Base-by-base conservation (phyloP, 2,888 invertebrate species). In the Athalia circularis region DNA sequence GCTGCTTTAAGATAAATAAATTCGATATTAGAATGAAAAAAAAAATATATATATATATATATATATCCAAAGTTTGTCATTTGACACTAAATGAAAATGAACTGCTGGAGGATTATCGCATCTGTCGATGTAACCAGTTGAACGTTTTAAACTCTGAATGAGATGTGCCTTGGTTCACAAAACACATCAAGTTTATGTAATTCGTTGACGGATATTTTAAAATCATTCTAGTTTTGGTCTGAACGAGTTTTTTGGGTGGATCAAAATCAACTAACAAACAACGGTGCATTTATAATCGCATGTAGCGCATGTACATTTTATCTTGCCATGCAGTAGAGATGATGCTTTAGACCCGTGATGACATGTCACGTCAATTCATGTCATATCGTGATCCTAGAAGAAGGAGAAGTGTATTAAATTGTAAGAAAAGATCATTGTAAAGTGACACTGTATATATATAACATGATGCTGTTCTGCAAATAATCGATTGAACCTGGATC, bases 131-230 rank as follows among this genome's bases (percentile, higher is more conserved):
- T 72, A 72, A 72, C 72, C 72, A 43, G 59, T 72, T 45, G 72
- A 72, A 72, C 57, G 45, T 72, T 59, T 59, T 72, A 72, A 72
- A 15, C 72, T 72, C 72, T 72, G 72, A 59, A 72, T 47, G 45
- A 72, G 72, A 72, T 59, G 72, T 72, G 72, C 59, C 72, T 72
- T 59, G 72, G 57, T 72, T 72, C 72, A 72, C 52, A 72, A 72
- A 57, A 72, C 70, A 68, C 72, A 59, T 72, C 72, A 59, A 59
- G 43, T 70, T 54, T 52, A 70, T 67, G 50, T 15, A 13, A 50
- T 15, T 67, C 15, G 67, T 48, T 9, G 15, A 67, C 50, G 50
- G 15, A 50, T 67, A 50, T 52, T 67, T 15, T 67, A 67, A n/a
- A 48, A 67, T 48, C 48, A 50, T 54, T 54, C 43, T 29, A 50